Conservation (phyloP, 2,888 invertebrate genomes). For the Pycnomerus fuliginosus region DNA sequence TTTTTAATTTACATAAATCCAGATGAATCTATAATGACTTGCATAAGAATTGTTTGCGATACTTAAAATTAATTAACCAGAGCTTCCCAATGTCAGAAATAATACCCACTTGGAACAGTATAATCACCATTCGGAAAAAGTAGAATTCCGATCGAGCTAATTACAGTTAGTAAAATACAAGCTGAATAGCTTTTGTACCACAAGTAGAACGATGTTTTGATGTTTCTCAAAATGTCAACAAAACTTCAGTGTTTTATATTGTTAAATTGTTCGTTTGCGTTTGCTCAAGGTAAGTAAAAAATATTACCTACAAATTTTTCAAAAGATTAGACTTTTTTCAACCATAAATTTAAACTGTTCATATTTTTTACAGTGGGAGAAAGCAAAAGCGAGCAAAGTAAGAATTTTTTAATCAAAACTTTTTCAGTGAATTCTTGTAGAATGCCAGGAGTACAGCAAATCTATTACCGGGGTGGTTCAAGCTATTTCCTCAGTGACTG, state of each 20-base stretch:
- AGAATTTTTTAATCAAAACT: too few relatives aligned
- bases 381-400: constrained; percentile 44
- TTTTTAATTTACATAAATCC: too few relatives aligned
- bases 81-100: too few relatives aligned
- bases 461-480: constrained; percentile 54
- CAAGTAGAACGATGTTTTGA: constrained; percentile 26
- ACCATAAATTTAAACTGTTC: background rate
- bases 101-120: too few relatives aligned
- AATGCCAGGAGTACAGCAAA: constrained; percentile 60
- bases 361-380: constrained; percentile 37
- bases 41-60: too few relatives aligned
- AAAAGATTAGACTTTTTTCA: too few relatives aligned
- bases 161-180: too few relatives aligned
- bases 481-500: constrained; percentile 57
- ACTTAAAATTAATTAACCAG: too few relatives aligned
- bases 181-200: constrained; percentile 26
- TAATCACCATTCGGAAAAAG: too few relatives aligned
- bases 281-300: constrained; percentile 28
- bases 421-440: too few relatives aligned
- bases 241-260: constrained; percentile 20
- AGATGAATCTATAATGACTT: too few relatives aligned
- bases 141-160: too few relatives aligned
- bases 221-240: constrained; percentile 22
- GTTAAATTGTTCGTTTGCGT: constrained; percentile 20
- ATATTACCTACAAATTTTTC: constrained; percentile 12